Percentiles rank a stretch among this genome's conserved stretches.
These are phyloP conservation scores for Pogoniulus pusillus DNA, from an alignment of 2,797 vertebrate genomes.

Conservation along the genomic window DNA sequence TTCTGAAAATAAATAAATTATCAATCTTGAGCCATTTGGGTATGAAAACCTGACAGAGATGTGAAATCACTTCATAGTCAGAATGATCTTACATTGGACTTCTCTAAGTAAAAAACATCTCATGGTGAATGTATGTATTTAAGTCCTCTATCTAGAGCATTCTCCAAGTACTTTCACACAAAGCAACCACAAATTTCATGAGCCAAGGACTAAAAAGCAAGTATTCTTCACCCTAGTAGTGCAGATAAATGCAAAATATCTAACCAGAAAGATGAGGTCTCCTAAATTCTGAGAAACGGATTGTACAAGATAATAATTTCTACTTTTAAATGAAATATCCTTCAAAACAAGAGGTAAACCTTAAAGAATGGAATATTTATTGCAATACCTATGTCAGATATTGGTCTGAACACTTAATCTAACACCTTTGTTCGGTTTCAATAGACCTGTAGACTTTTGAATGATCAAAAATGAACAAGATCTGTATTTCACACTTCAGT, in stretches of 20 bases:
- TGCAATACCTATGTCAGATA: not conserved
- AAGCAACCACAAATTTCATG: not conserved
- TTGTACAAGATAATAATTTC: not conserved
- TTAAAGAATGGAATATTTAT: not conserved
- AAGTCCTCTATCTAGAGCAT: not conserved
- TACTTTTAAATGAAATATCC: not conserved
- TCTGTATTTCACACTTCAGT: not conserved
- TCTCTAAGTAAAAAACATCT: not conserved
- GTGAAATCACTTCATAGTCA: not conserved
- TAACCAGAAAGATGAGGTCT: not conserved
- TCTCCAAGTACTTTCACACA: not conserved
- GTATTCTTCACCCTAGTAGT: not conserved
- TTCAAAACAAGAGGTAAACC: not conserved
- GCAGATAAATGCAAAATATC: not conserved
- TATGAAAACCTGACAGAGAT: not conserved
- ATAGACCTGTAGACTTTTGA: not conserved
- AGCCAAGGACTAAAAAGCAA: not conserved
- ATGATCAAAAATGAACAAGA: not conserved
- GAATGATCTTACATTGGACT: not conserved
- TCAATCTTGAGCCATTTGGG: not conserved
- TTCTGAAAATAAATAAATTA: not conserved
- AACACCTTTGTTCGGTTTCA: not conserved
- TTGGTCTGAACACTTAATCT: not conserved
- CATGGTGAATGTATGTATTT: not conserved
- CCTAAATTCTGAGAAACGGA: not conserved